A percentile compares a stretch with the other conserved stretches of the same genome.
Evolutionary conservation across 2,113 vertebrate species (phyloP).

Genomic region (Dolichotis patagonum): DNA sequence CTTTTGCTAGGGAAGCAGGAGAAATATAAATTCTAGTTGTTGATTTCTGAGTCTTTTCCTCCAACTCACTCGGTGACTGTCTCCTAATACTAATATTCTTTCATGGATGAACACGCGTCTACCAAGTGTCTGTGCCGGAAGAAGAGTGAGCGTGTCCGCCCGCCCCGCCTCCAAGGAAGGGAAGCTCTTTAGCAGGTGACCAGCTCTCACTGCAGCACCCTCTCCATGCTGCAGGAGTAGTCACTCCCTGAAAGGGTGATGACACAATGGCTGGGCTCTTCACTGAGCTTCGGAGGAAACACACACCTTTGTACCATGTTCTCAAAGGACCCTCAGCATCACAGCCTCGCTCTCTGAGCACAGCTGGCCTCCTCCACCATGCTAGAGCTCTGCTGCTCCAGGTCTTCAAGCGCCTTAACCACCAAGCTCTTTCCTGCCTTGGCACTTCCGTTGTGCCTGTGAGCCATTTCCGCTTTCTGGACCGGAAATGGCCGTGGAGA

Average conservation of each 20-base stretch:
- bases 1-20: not conserved
- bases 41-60: not conserved
- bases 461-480: not conserved
- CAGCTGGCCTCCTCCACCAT: not conserved
- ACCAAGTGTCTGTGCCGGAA: too few species aligned
- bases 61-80: not conserved
- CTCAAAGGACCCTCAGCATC: not conserved
- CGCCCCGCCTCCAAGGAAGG: not conserved
- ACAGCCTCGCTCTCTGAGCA: not conserved
- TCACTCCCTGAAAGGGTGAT: too few species aligned
- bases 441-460: accelerated
- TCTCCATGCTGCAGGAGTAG: too few species aligned
- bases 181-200: not conserved
- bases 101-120: too few species aligned
- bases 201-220: too few species aligned
- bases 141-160: too few species aligned
- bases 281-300: not conserved
- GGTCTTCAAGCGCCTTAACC: too few species aligned
- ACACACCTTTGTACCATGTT: not conserved
- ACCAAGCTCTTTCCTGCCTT: too few species aligned
- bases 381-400: too few species aligned
- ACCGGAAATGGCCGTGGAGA: not conserved
- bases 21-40: not conserved
- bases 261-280: not conserved
- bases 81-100: too few species aligned